Conservation (phyloP, 1,140 invertebrate genomes). For the Aphaenogaster ashmeadi region DNA sequence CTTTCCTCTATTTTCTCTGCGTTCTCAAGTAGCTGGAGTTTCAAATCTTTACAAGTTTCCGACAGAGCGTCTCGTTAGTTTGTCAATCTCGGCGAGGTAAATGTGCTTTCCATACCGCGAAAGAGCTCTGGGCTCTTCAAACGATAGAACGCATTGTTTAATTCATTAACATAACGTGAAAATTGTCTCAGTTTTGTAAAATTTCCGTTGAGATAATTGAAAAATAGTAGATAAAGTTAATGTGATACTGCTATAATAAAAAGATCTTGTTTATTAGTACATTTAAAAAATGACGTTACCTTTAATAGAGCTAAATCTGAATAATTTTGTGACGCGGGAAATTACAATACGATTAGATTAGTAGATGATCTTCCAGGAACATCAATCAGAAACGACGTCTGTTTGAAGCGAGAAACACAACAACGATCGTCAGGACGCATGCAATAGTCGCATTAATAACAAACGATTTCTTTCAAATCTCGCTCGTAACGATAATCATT, state of each 20-base stretch:
- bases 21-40: conserved; percentile 13
- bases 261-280: background rate
- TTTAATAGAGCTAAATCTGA: background rate
- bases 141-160: background rate
- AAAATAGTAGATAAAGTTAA: background rate
- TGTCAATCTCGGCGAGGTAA: conserved; percentile 39
- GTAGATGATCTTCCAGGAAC: conserved; percentile 1
- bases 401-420: conserved; percentile 26
- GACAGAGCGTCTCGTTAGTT: conserved; percentile 40
- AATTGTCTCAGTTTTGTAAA: background rate
- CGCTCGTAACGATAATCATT: conserved; percentile 29
- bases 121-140: background rate
- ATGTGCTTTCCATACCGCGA: background rate
- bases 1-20: conserved; percentile 33
- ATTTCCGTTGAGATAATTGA: background rate
- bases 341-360: conserved; percentile 29
- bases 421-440: conserved; percentile 19
- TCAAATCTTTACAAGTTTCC: conserved; percentile 51
- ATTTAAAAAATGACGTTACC: background rate
- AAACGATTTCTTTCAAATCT: conserved; percentile 33
- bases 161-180: background rate
- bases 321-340: background rate
- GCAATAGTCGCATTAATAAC: conserved; percentile 58
- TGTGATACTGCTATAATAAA: background rate
- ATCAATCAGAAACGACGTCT: conserved; percentile 48